These are phyloP conservation scores for Athene cunicularia DNA, from an alignment of 2,113 vertebrate species.

Conservation along the genomic window DNA sequence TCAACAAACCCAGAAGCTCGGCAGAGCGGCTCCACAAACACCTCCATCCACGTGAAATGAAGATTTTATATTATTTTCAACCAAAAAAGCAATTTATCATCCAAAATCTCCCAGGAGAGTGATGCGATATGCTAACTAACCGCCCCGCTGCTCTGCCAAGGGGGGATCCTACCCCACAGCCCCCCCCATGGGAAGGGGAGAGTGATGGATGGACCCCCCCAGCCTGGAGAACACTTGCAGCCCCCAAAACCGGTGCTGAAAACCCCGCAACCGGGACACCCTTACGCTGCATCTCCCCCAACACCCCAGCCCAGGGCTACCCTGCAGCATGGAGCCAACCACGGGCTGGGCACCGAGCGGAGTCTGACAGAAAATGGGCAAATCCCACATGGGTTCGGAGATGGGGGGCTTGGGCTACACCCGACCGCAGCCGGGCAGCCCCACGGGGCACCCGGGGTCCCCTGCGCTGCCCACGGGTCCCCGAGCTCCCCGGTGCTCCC, in stretches of 20 bases:
- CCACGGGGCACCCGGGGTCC: accelerated
- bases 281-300: neutral
- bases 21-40: neutral
- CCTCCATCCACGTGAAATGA: neutral
- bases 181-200: neutral
- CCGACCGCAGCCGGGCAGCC: accelerated
- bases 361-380: neutral
- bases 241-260: accelerated
- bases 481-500: accelerated
- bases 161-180: neutral
- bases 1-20: neutral
- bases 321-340: neutral
- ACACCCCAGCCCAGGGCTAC: neutral
- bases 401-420: accelerated
- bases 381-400: accelerated
- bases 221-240: neutral
- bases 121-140: neutral
- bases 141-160: neutral
- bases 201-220: neutral
- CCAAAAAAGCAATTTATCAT: neutral
- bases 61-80: neutral
- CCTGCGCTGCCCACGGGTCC: accelerated
- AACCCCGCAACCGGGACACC: too few species aligned
- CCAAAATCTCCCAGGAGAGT: neutral
- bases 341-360: too few species aligned